Conservation (phyloP, 2,888 invertebrate genomes). For the Bombyx huttoni region DNA sequence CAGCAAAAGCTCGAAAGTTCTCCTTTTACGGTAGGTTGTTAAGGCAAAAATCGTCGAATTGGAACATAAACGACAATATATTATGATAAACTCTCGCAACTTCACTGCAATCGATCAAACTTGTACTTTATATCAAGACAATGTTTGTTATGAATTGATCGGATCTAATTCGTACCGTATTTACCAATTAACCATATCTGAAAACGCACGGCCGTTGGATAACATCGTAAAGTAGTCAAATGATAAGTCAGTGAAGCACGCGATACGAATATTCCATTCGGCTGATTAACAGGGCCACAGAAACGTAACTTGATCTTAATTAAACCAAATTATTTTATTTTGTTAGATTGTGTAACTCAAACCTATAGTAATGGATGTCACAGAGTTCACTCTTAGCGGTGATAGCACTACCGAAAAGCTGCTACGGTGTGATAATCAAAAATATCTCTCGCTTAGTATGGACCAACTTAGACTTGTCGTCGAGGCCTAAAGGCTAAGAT, state of each 20-base stretch:
- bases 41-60: slow-evolving; percentile 12
- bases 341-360: too few species aligned
- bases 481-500: too few species aligned
- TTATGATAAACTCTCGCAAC: slow-evolving; percentile 15
- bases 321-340: too few species aligned
- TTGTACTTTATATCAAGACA: background rate
- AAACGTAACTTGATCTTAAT: background rate
- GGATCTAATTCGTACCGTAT: background rate
- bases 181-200: background rate
- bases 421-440: too few species aligned
- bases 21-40: slow-evolving; percentile 28
- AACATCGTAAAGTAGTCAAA: background rate
- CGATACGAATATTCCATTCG: background rate
- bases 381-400: too few species aligned
- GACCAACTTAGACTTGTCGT: too few species aligned
- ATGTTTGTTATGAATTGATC: background rate
- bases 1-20: slow-evolving; percentile 19
- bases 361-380: too few species aligned
- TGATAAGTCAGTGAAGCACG: background rate
- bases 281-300: background rate
- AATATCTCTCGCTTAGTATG: too few species aligned
- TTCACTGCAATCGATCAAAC: slow-evolving; percentile 5
- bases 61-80: too few species aligned
- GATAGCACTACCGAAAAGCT: too few species aligned
- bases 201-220: background rate